Evolutionary conservation across 2,797 vertebrate species (phyloP).

Genomic region (Lagorchestes hirsutus): DNA sequence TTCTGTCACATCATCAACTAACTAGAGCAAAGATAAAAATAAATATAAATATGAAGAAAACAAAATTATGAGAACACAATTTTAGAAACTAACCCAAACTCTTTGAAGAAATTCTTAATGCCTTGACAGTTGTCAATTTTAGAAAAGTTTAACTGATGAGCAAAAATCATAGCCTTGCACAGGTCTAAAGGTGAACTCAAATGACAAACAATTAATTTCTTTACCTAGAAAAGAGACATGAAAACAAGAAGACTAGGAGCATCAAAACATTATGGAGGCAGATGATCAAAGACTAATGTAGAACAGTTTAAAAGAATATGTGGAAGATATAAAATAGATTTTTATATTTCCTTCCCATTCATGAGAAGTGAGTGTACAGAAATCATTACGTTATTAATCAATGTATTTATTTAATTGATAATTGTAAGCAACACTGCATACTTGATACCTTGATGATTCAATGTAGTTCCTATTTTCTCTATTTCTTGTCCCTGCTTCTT

Average conservation of each 20-base stretch:
- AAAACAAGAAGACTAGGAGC: not conserved
- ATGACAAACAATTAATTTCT: not conserved
- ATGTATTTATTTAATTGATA: not conserved
- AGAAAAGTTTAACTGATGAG: not conserved
- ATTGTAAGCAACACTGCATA: not conserved
- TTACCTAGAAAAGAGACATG: not conserved
- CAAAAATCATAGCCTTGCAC: not conserved
- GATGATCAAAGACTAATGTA: not conserved
- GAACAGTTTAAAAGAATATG: not conserved
- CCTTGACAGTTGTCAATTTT: not conserved
- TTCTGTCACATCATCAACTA: not conserved
- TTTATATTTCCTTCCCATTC: not conserved
- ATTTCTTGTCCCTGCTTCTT: not conserved
- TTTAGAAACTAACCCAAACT: not conserved
- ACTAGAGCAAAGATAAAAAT: not conserved
- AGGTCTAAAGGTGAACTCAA: not conserved
- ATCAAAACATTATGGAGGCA: not conserved
- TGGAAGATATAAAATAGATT: not conserved
- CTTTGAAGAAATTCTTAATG: not conserved
- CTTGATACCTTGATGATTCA: not conserved
- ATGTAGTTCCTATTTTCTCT: not conserved
- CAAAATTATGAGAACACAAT: not conserved
- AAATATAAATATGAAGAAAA: not conserved
- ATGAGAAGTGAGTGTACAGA: not conserved
- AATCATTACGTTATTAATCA: not conserved